These are phyloP conservation scores for Phrynocephalus vlangalii DNA, from an alignment of 2,797 vertebrate genomes.

Conservation along the genomic window DNA sequence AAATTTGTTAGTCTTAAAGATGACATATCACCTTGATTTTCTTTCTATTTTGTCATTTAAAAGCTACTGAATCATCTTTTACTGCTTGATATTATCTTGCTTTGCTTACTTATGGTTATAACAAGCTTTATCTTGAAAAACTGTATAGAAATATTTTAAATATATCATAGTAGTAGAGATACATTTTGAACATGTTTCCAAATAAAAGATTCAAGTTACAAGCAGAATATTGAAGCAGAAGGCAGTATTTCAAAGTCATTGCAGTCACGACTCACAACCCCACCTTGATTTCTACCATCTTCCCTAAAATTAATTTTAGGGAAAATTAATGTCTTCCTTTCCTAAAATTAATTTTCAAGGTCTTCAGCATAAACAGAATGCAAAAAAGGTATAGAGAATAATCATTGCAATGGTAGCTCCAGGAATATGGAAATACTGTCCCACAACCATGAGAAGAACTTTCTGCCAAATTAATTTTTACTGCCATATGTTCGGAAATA, in stretches of 20 bases:
- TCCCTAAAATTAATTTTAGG: background rate
- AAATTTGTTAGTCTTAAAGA: no score
- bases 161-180: background rate
- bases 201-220: background rate
- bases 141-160: background rate
- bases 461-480: background rate
- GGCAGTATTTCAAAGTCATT: background rate
- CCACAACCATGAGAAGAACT: background rate
- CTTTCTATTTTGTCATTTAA: no score
- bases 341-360: background rate
- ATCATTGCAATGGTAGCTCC: background rate
- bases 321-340: background rate
- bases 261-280: background rate
- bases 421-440: background rate
- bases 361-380: background rate
- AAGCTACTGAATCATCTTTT: background rate
- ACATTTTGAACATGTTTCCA: background rate
- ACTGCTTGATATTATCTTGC: background rate
- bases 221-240: background rate
- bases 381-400: background rate
- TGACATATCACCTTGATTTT: no score
- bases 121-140: background rate
- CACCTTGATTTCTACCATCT: background rate
- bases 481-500: background rate
- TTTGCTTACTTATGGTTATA: background rate